Conservation (phyloP, 2,797 vertebrate genomes). For the Melanotaenia parkinsoni region DNA sequence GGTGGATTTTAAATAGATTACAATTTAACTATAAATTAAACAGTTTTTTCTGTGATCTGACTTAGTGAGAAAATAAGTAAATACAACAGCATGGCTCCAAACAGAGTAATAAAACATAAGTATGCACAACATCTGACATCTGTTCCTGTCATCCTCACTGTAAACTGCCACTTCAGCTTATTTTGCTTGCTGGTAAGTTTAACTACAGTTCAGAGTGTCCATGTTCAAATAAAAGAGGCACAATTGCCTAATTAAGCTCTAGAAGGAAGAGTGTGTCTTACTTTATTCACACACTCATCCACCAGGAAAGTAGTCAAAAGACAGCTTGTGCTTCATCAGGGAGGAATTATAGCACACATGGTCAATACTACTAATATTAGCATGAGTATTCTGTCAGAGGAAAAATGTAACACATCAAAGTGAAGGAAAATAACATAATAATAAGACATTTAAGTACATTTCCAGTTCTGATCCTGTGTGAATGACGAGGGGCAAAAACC, state of each 20-base stretch:
- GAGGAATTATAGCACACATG: constrained; percentile 21
- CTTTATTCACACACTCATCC: background rate
- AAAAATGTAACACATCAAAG: constrained; percentile 28
- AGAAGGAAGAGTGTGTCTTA: background rate
- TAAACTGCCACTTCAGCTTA: constrained; percentile 15
- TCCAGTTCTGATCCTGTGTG: constrained; percentile 20
- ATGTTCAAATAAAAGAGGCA: constrained; percentile 24
- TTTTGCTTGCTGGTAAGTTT: background rate
- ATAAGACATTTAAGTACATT: constrained; percentile 35
- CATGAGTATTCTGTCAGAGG: constrained; percentile 15
- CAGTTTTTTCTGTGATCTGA: constrained; percentile 8
- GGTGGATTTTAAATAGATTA: background rate
- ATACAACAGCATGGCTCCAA: background rate
- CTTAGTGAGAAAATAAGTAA: background rate
- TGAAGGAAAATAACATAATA: constrained; percentile 27
- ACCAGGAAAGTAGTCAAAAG: background rate
- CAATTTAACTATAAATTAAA: constrained; percentile 12
- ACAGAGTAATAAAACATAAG: constrained; percentile 16
- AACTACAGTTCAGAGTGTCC: constrained; percentile 24
- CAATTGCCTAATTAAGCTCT: constrained; percentile 35
- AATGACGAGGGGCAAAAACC: constrained; percentile 10
- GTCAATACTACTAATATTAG: constrained; percentile 30
- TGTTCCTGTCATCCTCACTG: constrained; percentile 12
- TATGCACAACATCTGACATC: constrained; percentile 16
- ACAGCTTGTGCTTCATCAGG: constrained; percentile 1